Percentiles rank a stretch among this genome's conserved stretches.
These are phyloP conservation scores for Hypena proboscidalis DNA, from an alignment of 2,888 invertebrate genomes.

Conservation along the genomic window DNA sequence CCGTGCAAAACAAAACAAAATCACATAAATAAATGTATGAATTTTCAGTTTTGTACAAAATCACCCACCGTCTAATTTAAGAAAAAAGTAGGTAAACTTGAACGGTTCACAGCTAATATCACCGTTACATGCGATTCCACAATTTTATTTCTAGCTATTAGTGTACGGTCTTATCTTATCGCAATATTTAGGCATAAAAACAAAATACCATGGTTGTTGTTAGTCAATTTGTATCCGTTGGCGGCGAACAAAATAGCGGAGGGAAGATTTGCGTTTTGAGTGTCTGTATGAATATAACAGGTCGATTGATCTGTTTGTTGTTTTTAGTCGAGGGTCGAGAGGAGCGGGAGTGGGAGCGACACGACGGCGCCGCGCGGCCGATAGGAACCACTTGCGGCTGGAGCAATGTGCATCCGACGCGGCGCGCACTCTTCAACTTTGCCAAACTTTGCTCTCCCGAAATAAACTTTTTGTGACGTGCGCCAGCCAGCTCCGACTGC, in stretches of 20 bases:
- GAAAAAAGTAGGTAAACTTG: slow-evolving; percentile 74
- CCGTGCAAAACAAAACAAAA: slow-evolving; percentile 14
- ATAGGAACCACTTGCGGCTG: slow-evolving; percentile 76
- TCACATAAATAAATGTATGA: slow-evolving; percentile 34
- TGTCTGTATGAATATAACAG: slow-evolving; percentile 68
- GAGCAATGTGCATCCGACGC: slow-evolving; percentile 75
- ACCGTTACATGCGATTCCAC: slow-evolving; percentile 81
- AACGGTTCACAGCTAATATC: slow-evolving; percentile 77
- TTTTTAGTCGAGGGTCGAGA: slow-evolving; percentile 75
- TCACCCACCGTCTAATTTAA: slow-evolving; percentile 62
- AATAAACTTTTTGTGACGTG: slow-evolving; percentile 75
- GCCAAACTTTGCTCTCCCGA: slow-evolving; percentile 74
- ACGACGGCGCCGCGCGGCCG: slow-evolving; percentile 76
- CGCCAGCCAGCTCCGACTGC: slow-evolving; percentile 62
- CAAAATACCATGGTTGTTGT: slow-evolving; percentile 67
- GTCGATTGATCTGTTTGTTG: slow-evolving; percentile 83
- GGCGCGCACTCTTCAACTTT: slow-evolving; percentile 76
- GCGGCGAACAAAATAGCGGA: slow-evolving; percentile 53
- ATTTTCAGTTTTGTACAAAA: slow-evolving; percentile 60
- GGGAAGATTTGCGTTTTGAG: slow-evolving; percentile 58
- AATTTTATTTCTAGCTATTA: slow-evolving; percentile 81
- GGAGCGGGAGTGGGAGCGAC: slow-evolving; percentile 77
- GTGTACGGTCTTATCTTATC: slow-evolving; percentile 76
- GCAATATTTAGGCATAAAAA: slow-evolving; percentile 75
- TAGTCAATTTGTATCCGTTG: slow-evolving; percentile 52